These are phyloP conservation scores for Campoplex capitator DNA, from an alignment of 2,888 invertebrate species.

Conservation along the genomic window DNA sequence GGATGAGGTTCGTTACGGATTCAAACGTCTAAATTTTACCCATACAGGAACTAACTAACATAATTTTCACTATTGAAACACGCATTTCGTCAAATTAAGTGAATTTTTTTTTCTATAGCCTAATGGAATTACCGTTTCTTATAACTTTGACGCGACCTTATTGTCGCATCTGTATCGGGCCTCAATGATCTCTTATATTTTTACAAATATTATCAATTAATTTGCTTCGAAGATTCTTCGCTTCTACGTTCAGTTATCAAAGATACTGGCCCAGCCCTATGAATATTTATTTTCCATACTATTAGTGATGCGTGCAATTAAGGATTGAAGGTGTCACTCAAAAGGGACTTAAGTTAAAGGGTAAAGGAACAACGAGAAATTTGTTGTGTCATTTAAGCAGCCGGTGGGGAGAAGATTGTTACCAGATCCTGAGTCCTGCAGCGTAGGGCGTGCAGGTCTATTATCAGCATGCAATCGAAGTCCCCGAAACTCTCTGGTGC, in stretches of 20 bases:
- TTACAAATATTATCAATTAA: too few species aligned
- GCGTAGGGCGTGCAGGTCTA: constrained; percentile 87
- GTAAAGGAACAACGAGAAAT: not conserved
- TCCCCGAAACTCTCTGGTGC: constrained; percentile 88
- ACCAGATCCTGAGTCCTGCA: constrained; percentile 87
- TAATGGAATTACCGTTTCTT: too few species aligned
- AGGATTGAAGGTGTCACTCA: not conserved
- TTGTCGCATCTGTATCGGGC: too few species aligned
- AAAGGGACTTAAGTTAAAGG: not conserved
- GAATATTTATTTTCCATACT: not conserved
- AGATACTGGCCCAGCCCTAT: not conserved
- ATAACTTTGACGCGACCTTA: too few species aligned
- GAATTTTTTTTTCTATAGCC: too few species aligned
- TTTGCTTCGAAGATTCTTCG: too few species aligned
- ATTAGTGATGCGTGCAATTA: not conserved
- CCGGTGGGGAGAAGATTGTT: constrained; percentile 85
- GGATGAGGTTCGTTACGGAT: constrained; percentile 77
- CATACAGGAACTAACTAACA: not conserved
- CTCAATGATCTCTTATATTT: too few species aligned
- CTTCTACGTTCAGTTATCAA: too few species aligned
- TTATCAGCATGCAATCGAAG: constrained; percentile 86
- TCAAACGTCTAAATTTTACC: not conserved
- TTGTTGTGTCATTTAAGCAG: constrained; percentile 67
- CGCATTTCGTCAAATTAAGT: too few species aligned
- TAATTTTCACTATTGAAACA: too few species aligned